A percentile compares a stretch with the other conserved stretches of the same genome.
phyloP scores from a whole-genome alignment of 2,888 invertebrate genomes.

The Sinelater perroti region DNA sequence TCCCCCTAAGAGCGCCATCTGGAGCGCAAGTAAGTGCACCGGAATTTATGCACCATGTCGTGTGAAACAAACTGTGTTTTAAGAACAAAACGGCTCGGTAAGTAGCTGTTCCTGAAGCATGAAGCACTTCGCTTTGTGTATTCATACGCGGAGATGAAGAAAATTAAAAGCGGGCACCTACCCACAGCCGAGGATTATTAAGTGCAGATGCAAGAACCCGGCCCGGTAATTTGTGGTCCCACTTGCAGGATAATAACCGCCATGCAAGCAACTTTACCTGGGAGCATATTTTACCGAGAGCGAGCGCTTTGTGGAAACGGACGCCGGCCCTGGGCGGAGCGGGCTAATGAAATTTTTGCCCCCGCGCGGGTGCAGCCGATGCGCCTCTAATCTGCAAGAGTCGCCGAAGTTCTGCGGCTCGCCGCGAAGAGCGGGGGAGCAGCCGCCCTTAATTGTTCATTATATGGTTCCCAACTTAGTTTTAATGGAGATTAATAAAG shows the following conservation, averaged over 20 bases:
- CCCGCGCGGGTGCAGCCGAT: not conserved
- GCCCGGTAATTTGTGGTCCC: conserved; percentile 46
- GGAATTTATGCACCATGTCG: too few relatives aligned
- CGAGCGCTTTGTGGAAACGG: conserved; percentile 35
- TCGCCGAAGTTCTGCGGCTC: not conserved
- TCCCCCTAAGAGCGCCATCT: too few relatives aligned
- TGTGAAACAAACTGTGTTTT: too few relatives aligned
- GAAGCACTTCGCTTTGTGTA: too few relatives aligned
- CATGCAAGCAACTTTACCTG: conserved; percentile 48
- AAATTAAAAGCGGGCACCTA: conserved; percentile 4
- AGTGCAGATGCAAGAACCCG: conserved; percentile 35
- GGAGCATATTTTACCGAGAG: conserved; percentile 42
- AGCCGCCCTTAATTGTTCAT: conserved; percentile 51
- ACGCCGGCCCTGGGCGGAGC: conserved; percentile 25
- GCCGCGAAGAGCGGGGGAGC: conserved; percentile 25
- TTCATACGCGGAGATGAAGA: too few relatives aligned
- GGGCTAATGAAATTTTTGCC: conserved; percentile 25
- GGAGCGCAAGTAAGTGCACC: too few relatives aligned
- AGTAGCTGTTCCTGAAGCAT: too few relatives aligned
- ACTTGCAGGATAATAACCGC: conserved; percentile 44
- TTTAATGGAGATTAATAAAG: conserved; percentile 54
- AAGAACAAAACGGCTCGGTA: too few relatives aligned
- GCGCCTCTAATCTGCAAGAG: conserved; percentile 8
- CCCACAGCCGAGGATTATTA: conserved; percentile 29
- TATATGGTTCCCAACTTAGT: conserved; percentile 52